These are phyloP conservation scores for Propithecus perrieri DNA, from an alignment of 2,797 vertebrate genomes.

Conservation along the genomic window DNA sequence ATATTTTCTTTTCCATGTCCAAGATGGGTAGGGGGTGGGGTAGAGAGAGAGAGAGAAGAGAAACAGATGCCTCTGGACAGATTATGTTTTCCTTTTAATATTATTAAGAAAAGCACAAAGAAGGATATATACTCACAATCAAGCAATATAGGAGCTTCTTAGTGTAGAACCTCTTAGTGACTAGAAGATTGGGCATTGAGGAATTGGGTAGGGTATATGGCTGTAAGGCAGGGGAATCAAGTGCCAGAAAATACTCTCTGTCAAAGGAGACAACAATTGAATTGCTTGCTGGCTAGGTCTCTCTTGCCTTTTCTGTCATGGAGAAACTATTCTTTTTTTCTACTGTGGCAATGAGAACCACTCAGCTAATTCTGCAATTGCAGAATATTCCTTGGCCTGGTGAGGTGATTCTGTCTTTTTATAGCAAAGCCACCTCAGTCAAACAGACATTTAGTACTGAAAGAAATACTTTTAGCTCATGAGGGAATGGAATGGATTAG, in stretches of 20 bases:
- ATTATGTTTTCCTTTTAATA: slow-evolving; percentile 2
- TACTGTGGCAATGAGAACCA: background rate
- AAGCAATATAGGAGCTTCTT: background rate
- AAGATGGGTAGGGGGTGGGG: background rate
- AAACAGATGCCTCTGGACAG: background rate
- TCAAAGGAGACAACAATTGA: slow-evolving; percentile 5
- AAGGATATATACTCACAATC: background rate
- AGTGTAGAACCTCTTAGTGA: background rate
- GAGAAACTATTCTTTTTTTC: background rate
- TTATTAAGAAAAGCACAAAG: slow-evolving; percentile 29
- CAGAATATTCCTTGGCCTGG: background rate
- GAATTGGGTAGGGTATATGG: background rate
- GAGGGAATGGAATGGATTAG: background rate
- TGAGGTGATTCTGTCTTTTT: background rate
- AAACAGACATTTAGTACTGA: slow-evolving; percentile 25
- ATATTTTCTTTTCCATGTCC: background rate
- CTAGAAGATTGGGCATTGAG: slow-evolving; percentile 10
- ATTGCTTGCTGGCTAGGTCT: background rate
- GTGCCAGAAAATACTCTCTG: background rate
- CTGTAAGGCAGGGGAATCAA: background rate
- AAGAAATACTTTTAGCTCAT: slow-evolving; percentile 39
- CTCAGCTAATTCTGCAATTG: slow-evolving; percentile 23
- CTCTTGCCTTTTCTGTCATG: slow-evolving; percentile 33
- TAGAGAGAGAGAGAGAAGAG: background rate
- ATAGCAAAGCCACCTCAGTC: background rate